Conservation (phyloP, 2,888 invertebrate species). For the Odontocerum albicorne region DNA sequence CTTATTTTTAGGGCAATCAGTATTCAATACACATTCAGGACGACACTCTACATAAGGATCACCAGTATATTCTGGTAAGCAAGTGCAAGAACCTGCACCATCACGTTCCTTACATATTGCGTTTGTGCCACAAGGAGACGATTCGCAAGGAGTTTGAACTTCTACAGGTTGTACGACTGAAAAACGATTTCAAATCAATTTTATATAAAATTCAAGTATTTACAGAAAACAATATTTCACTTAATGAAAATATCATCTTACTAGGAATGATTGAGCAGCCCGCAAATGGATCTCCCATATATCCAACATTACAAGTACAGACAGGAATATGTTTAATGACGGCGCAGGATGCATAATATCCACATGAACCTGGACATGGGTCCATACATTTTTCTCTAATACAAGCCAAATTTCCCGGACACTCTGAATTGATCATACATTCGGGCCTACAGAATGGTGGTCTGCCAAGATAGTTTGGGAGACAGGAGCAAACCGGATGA, state of each 20-base stretch:
- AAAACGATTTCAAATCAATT: neutral
- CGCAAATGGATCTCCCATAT: slow-evolving; percentile 78
- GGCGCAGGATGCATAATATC: slow-evolving; percentile 69
- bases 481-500: slow-evolving; percentile 74
- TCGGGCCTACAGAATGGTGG: slow-evolving; percentile 80
- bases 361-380: slow-evolving; percentile 76
- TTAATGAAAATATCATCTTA: slow-evolving; percentile 47
- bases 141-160: slow-evolving; percentile 70
- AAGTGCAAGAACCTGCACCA: slow-evolving; percentile 80
- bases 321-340: slow-evolving; percentile 73
- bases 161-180: slow-evolving; percentile 59
- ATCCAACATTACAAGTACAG: slow-evolving; percentile 70
- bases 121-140: slow-evolving; percentile 85
- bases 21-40: slow-evolving; percentile 86
- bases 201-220: too few relatives aligned
- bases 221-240: slow-evolving; percentile 34
- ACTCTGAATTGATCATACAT: slow-evolving; percentile 73
- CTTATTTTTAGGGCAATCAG: slow-evolving; percentile 75
- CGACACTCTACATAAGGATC: slow-evolving; percentile 85
- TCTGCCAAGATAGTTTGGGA: slow-evolving; percentile 71
- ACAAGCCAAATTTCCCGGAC: slow-evolving; percentile 70
- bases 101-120: slow-evolving; percentile 81
- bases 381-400: slow-evolving; percentile 71
- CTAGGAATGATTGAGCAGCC: slow-evolving; percentile 66
- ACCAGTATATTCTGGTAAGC: slow-evolving; percentile 80